Conservation (phyloP, 2,113 vertebrate genomes). For the Petrocephalus zakoni region DNA sequence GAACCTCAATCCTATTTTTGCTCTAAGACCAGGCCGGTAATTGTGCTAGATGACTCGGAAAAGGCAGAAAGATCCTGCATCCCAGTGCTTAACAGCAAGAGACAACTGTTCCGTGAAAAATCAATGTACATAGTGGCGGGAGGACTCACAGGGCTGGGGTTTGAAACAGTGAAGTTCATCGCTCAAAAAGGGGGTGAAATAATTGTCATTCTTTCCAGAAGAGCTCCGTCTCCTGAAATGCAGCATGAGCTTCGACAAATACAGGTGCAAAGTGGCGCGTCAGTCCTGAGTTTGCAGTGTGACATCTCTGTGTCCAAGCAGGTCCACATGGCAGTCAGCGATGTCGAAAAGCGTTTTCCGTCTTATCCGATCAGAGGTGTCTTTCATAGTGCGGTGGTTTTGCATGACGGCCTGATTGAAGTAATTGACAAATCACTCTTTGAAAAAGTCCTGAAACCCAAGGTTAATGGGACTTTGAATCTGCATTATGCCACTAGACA, state of each 20-base stretch:
- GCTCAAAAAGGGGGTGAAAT: constrained; percentile 60
- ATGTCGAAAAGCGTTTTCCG: constrained; percentile 50
- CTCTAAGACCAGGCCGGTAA: constrained; percentile 42
- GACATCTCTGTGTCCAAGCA: constrained; percentile 54
- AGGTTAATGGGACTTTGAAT: constrained; percentile 74
- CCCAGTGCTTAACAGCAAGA: constrained; percentile 41
- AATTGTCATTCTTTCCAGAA: constrained; percentile 68
- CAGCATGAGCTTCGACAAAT: constrained; percentile 58
- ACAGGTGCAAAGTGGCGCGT: constrained; percentile 50
- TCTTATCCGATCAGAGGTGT: constrained; percentile 67
- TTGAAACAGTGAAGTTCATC: constrained; percentile 81
- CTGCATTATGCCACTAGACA: constrained; percentile 64
- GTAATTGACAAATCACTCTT: constrained; percentile 62
- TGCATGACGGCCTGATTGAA: constrained; percentile 67
- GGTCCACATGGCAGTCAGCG: constrained; percentile 53
- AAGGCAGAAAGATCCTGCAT: constrained; percentile 52
- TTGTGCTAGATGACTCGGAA: constrained; percentile 46
- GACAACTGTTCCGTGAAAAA: constrained; percentile 58
- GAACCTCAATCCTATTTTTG: constrained; percentile 61
- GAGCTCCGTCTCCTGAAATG: constrained; percentile 51
- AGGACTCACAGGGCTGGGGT: constrained; percentile 74
- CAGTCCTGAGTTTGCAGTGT: constrained; percentile 58
- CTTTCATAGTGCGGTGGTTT: constrained; percentile 76
- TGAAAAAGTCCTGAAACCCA: constrained; percentile 73
- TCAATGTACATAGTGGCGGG: constrained; percentile 71